A percentile compares a stretch with the other conserved stretches of the same genome.
Conservation (phyloP, 30 jellyfish, hydroid and myxozoan species). For the Hydractinia echinata region DNA sequence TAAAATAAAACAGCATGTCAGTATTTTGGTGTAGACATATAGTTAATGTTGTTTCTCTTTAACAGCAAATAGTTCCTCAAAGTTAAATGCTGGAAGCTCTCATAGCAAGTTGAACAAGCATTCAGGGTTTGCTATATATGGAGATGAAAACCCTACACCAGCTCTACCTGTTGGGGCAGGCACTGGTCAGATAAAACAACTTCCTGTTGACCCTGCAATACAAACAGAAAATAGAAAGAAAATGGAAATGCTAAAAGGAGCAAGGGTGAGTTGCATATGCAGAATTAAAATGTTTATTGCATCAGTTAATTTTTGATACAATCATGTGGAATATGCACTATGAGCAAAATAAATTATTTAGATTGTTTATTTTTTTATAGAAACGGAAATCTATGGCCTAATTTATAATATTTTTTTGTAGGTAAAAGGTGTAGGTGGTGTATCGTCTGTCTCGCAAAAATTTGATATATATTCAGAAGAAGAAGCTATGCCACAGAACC, state of each 20-base stretch:
- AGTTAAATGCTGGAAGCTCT: too few relatives aligned
- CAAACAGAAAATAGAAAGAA: constrained; percentile 50
- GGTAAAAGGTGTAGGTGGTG: constrained; percentile 10
- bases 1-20: too few relatives aligned
- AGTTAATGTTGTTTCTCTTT: too few relatives aligned
- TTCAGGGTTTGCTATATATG: constrained; percentile 41
- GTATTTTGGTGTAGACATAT: too few relatives aligned
- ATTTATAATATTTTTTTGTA: not conserved
- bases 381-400: not conserved
- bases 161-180: constrained; percentile 39
- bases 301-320: not conserved
- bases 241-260: constrained; percentile 51
- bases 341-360: not conserved
- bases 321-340: not conserved
- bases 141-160: constrained; percentile 44
- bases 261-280: constrained; percentile 45
- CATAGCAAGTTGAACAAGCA: not conserved
- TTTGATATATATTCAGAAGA: constrained; percentile 33
- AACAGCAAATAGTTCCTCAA: too few relatives aligned
- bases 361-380: not conserved
- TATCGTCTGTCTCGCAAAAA: not conserved
- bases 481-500: not conserved
- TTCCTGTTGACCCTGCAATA: constrained; percentile 48
- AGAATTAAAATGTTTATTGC: not conserved
- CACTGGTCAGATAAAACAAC: constrained; percentile 53